Conservation (phyloP, 2,888 invertebrate species). For the Drymonia ruficornis region DNA sequence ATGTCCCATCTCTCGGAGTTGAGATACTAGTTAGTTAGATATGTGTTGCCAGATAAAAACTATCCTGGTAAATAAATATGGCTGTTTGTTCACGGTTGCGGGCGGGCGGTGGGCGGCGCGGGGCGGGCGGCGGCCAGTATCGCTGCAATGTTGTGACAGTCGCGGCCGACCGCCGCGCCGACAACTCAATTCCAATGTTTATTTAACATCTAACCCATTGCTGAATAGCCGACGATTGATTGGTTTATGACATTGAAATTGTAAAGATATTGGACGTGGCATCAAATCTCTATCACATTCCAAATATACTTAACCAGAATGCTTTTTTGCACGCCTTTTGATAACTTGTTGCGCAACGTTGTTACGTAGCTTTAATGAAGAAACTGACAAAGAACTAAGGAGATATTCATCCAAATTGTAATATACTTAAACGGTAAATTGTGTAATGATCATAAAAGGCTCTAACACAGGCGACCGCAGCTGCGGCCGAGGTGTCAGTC, state of each 20-base stretch:
- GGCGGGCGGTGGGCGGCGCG: not conserved
- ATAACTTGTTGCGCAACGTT: no score
- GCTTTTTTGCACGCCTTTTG: no score
- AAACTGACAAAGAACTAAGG: not conserved
- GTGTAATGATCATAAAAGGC: conserved; percentile 13
- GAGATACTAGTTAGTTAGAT: no score
- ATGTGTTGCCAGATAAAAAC: no score
- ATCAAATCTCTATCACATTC: no score
- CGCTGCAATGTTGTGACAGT: conserved; percentile 7
- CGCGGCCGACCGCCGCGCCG: not conserved
- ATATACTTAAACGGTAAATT: not conserved
- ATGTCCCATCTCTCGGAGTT: no score
- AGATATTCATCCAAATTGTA: not conserved
- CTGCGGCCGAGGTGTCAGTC: conserved; percentile 22
- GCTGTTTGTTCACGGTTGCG: conserved; percentile 13
- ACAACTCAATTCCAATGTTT: conserved; percentile 21
- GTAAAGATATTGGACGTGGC: no score
- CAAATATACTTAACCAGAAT: no score
- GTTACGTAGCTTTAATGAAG: no score
- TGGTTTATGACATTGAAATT: not conserved
- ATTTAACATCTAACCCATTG: conserved; percentile 29
- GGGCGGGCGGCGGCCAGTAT: conserved; percentile 1
- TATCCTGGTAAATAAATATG: not conserved
- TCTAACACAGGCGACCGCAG: conserved; percentile 11
- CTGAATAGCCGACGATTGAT: not conserved